phyloP scores from a whole-genome alignment of 2,797 vertebrate genomes.

The Atherinosoma microstoma region DNA sequence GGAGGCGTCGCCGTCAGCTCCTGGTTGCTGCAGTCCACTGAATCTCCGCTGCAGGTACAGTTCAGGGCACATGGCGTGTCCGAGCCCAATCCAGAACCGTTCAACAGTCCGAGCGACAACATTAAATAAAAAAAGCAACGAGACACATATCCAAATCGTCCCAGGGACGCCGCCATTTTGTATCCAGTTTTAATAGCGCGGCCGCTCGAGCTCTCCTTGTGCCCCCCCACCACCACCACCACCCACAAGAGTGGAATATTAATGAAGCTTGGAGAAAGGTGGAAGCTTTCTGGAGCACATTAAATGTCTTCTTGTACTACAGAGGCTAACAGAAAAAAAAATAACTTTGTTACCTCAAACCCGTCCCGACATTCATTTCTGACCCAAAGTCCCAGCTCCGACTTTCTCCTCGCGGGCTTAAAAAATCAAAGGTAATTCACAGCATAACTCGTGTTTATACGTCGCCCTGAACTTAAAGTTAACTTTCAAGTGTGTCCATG shows the following conservation, averaged over 20 bases:
- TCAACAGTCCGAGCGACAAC: conserved; percentile 69
- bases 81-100: conserved; percentile 52
- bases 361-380: conserved; percentile 60
- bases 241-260: conserved; percentile 59
- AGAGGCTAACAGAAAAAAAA: background rate
- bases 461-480: background rate
- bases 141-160: conserved; percentile 77
- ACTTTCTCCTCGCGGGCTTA: conserved; percentile 68
- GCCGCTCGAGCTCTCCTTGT: conserved; percentile 66
- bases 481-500: conserved; percentile 37
- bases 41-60: conserved; percentile 87
- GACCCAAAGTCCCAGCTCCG: conserved; percentile 59
- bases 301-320: conserved; percentile 18
- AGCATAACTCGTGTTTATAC: background rate
- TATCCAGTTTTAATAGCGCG: conserved; percentile 85
- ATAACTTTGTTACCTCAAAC: background rate
- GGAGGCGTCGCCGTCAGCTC: conserved; percentile 83
- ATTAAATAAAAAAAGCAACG: conserved; percentile 79
- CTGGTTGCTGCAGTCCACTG: conserved; percentile 88
- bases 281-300: conserved; percentile 37
- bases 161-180: conserved; percentile 87
- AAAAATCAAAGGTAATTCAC: conserved; percentile 74
- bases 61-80: conserved; percentile 79
- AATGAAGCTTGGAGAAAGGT: conserved; percentile 34
- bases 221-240: conserved; percentile 35